Conservation (phyloP, 2,888 invertebrate species). For the Amphipyra tragopoginis region DNA sequence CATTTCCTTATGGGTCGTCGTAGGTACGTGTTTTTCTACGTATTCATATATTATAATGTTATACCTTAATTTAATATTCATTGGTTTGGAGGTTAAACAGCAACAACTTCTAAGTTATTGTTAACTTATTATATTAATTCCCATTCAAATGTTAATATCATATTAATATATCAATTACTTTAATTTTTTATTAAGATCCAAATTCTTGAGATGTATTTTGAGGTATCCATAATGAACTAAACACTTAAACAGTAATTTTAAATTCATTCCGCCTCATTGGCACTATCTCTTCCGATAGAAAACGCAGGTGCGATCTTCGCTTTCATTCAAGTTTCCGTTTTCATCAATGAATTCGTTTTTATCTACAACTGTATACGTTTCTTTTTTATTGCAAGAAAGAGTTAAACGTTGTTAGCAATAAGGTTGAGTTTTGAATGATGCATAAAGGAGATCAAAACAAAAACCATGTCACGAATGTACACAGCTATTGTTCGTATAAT, state of each 20-base stretch:
- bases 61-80: no score
- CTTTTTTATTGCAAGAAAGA: background rate
- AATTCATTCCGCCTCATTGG: conserved; percentile 12
- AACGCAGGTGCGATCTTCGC: conserved; percentile 38
- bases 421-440: conserved; percentile 39
- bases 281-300: conserved; percentile 38
- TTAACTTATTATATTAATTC: no score
- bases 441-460: conserved; percentile 43
- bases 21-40: no score
- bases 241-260: background rate
- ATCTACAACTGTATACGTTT: background rate
- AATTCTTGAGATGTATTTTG: background rate
- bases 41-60: no score
- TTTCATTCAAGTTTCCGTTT: conserved; percentile 59
- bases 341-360: conserved; percentile 46
- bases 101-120: no score
- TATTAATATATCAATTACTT: no score
- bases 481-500: conserved; percentile 56
- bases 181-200: no score
- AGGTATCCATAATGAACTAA: background rate
- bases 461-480: conserved; percentile 54
- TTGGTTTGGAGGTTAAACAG: no score
- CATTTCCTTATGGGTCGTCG: no score
- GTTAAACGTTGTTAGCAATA: conserved; percentile 12
- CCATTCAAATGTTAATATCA: no score